Evolutionary conservation across 2,888 invertebrate genomes (phyloP).

Genomic region (Drosophila eohydei): DNA sequence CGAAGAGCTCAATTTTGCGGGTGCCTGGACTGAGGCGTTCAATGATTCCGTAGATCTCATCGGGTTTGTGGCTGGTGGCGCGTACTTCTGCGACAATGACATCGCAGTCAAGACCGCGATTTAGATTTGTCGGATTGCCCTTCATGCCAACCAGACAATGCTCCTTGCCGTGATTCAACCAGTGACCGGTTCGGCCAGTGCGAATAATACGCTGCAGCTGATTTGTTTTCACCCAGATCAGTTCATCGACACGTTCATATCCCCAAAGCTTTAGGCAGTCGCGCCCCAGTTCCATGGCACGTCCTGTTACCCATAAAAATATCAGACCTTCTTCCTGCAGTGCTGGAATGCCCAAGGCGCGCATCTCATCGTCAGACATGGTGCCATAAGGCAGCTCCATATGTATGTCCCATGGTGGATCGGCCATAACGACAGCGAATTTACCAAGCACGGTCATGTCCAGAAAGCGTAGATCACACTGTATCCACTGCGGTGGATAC

Average conservation of each 20-base stretch:
- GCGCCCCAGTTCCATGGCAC: slow-evolving; percentile 93
- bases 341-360: slow-evolving; percentile 96
- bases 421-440: slow-evolving; percentile 99
- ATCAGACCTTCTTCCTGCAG: slow-evolving; percentile 98
- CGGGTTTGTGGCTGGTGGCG: slow-evolving; percentile 99
- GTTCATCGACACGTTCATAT: slow-evolving; percentile 97
- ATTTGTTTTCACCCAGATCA: slow-evolving; percentile 99
- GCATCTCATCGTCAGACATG: slow-evolving; percentile 99
- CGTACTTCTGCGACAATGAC: slow-evolving; percentile 99
- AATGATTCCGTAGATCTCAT: slow-evolving; percentile 99
- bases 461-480: slow-evolving; percentile 93
- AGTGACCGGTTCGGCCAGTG: slow-evolving; percentile 98
- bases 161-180: slow-evolving; percentile 99
- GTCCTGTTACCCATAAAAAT: slow-evolving; percentile 98
- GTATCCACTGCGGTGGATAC: slow-evolving; percentile 97
- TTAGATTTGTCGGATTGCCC: slow-evolving; percentile 95
- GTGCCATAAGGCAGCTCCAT: slow-evolving; percentile 99
- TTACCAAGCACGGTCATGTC: slow-evolving; percentile 89
- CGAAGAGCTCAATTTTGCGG: slow-evolving; percentile 98
- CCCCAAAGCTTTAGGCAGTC: slow-evolving; percentile 99
- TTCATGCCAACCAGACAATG: slow-evolving; percentile 99
- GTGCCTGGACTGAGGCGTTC: slow-evolving; percentile 98
- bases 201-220: slow-evolving; percentile 98
- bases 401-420: slow-evolving; percentile 99
- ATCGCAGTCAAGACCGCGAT: slow-evolving; percentile 97